Evolutionary conservation across 2,888 invertebrate species (phyloP), one percentile per base, ranked within the genome.

Genomic region (Pseudococcus viburni): DNA sequence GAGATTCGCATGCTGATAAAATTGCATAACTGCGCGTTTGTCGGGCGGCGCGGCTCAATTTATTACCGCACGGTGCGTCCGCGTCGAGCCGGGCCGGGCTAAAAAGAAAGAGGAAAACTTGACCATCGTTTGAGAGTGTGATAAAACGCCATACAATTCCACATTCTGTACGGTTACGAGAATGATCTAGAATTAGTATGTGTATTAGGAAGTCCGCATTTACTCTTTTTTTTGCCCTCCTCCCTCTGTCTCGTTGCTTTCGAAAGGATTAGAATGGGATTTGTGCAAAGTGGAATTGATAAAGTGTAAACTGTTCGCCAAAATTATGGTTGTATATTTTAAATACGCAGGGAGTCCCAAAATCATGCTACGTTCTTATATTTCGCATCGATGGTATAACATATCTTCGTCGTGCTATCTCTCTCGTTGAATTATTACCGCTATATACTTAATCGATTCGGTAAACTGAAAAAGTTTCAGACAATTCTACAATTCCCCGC

Each of bases 201-300:
- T 42, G 77, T 77, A 77, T 77, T 77, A 39, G n/a, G 77, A 77
- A 77, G 33, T 42, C 77, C 77, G 39, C 77, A 77, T 42, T 68
- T 68, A 68, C 22, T 68, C 22, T 68, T 26, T 68, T 68, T 68
- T 68, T 68, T 12, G 26, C 26, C 26, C 26, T 33, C 26, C 26
- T 33, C 26, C 3, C 26, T 33, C 26, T 1, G 26, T 68, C 68
- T 9, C 26, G 8, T n/a, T 15, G 1, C n/a, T 55, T 55, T 26
- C 68, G 42, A 77, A 39, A 39, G 26, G 77, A 77, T 55, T 55
- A 55, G 55, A 42, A 42, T n/a, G 26, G 77, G n/a, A 39, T 77
- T 77, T 77, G 77, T 77, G 77, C 39, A 77, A 77, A 77, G 39
- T 77, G 42, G 77, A 77, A 77, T 77, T 77, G 77, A 77, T 77